Percentiles rank a stretch among this genome's conserved stretches.
Conservation (phyloP, 2,888 invertebrate species). For the Chironomus tentans region DNA sequence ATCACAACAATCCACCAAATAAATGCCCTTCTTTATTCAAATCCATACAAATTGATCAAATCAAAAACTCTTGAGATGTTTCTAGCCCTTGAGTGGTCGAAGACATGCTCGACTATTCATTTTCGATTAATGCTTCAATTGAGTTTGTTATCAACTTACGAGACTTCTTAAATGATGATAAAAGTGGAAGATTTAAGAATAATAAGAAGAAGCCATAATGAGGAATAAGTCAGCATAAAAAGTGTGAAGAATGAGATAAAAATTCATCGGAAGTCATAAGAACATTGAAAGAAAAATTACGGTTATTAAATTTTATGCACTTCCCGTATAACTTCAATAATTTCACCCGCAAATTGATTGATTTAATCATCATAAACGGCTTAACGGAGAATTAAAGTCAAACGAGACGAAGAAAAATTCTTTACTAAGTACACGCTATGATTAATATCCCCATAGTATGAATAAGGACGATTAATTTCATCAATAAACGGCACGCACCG, state of each 20-base stretch:
- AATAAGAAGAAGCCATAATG: neutral
- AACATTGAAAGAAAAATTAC: neutral
- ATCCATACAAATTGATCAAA: too few relatives aligned
- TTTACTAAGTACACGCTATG: neutral
- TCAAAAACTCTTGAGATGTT: too few relatives aligned
- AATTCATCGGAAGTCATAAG: neutral
- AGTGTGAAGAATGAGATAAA: too few relatives aligned
- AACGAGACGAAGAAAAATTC: neutral
- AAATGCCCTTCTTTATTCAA: too few relatives aligned
- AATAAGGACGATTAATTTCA: constrained; percentile 8
- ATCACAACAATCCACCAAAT: too few relatives aligned
- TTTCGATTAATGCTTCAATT: neutral
- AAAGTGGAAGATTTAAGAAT: neutral
- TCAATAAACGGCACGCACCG: constrained; percentile 5
- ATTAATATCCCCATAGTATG: neutral
- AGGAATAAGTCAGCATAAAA: too few relatives aligned
- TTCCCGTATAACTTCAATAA: neutral
- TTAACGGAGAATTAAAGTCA: neutral
- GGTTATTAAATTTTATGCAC: neutral
- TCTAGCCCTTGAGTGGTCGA: too few relatives aligned
- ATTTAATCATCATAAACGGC: neutral
- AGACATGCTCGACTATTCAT: neutral
- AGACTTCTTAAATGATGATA: neutral
- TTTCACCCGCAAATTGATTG: neutral
- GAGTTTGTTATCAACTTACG: neutral